A percentile compares a stretch with the other conserved stretches of the same genome.
phyloP scores from a whole-genome alignment of 1,140 invertebrate species.

The Geopemphigus sp. region DNA sequence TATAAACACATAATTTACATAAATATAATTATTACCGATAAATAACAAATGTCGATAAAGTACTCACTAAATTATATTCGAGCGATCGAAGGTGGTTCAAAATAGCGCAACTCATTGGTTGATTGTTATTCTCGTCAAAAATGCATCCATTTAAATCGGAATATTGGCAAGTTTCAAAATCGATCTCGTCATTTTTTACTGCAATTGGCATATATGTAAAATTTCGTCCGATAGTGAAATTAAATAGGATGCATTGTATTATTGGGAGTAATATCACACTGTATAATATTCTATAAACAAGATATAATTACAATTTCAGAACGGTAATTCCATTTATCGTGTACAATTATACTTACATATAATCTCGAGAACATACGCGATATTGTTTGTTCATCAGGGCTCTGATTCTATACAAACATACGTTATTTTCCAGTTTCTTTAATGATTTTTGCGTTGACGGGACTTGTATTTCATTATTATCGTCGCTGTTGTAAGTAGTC shows the following conservation, averaged over 20 bases:
- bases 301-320: background rate
- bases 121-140: background rate
- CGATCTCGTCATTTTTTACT: constrained; percentile 15
- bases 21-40: too few species aligned
- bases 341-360: constrained; percentile 15
- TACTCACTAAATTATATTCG: constrained; percentile 18
- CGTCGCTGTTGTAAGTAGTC: too few species aligned
- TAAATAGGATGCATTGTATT: constrained; percentile 7
- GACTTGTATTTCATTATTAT: too few species aligned
- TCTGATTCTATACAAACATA: background rate
- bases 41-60: too few species aligned
- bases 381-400: constrained; percentile 19
- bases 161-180: constrained; percentile 8
- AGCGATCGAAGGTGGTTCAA: constrained; percentile 6
- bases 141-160: constrained; percentile 2
- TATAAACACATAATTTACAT: too few species aligned
- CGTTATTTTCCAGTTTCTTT: background rate
- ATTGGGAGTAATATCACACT: background rate
- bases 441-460: background rate
- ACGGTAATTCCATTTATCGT: background rate
- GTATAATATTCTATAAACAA: background rate
- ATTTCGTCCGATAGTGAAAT: background rate
- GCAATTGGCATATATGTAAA: constrained; percentile 20
- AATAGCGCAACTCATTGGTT: constrained; percentile 15
- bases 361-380: constrained; percentile 23